These are phyloP conservation scores for Takifugu rubripes DNA, from an alignment of 2,797 vertebrate genomes.

Conservation along the genomic window DNA sequence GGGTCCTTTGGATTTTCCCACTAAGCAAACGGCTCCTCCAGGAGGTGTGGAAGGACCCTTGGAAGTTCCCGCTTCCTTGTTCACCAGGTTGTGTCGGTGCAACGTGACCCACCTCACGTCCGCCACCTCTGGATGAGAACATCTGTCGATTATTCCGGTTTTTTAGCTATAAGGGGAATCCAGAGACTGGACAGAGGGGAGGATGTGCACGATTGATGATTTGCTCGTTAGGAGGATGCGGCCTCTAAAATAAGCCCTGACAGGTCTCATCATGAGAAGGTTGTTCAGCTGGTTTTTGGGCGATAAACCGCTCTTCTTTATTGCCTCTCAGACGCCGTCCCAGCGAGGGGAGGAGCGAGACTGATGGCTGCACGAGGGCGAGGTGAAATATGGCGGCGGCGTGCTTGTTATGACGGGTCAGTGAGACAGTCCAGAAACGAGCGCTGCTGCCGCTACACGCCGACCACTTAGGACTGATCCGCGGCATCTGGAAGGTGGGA, in stretches of 20 bases:
- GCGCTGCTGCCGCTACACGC: constrained; percentile 19
- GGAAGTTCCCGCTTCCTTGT: not conserved
- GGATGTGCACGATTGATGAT: too few species aligned
- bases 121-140: too few species aligned
- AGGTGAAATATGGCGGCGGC: constrained; percentile 54
- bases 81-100: constrained; percentile 21
- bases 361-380: constrained; percentile 20
- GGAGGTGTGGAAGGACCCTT: not conserved
- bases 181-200: too few species aligned
- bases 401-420: constrained; percentile 73
- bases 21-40: too few species aligned
- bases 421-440: constrained; percentile 71
- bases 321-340: too few species aligned
- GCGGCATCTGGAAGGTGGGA: constrained; percentile 27
- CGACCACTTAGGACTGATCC: constrained; percentile 27
- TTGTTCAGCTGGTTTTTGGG: too few species aligned
- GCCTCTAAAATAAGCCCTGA: too few species aligned
- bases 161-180: too few species aligned
- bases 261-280: too few species aligned
- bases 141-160: too few species aligned
- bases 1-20: constrained; percentile 13
- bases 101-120: constrained; percentile 24
- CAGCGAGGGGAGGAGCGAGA: not conserved
- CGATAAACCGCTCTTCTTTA: too few species aligned
- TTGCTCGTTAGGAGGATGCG: too few species aligned